These are phyloP conservation scores for Drosophila navojoa DNA, from an alignment of 1,140 invertebrate species.

Conservation along the genomic window DNA sequence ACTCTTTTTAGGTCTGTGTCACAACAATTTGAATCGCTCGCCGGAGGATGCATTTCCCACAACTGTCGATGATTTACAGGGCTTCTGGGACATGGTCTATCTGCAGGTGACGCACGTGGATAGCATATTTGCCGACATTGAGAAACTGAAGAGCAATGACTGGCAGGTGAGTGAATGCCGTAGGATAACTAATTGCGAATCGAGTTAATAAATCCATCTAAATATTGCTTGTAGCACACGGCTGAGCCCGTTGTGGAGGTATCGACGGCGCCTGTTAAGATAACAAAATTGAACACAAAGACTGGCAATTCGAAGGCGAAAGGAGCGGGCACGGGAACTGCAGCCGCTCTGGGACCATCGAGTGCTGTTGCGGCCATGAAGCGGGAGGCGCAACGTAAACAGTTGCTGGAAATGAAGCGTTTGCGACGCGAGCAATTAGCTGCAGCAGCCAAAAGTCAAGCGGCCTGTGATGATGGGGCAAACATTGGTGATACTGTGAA, in stretches of 20 bases:
- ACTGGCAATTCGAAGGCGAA: constrained; percentile 53
- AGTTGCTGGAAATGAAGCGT: constrained; percentile 91
- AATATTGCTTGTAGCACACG: constrained; percentile 19
- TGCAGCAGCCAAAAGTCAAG: constrained; percentile 73
- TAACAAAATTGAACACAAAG: constrained; percentile 49
- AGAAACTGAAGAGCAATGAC: constrained; percentile 87
- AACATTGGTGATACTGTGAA: constrained; percentile 40
- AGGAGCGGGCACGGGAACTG: background rate
- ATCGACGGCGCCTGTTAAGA: constrained; percentile 15
- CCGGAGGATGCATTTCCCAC: constrained; percentile 93
- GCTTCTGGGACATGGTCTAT: constrained; percentile 98
- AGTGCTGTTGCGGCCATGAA: constrained; percentile 85
- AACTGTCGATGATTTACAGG: constrained; percentile 93
- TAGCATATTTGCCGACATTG: constrained; percentile 91
- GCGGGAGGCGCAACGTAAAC: constrained; percentile 91
- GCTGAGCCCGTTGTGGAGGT: constrained; percentile 8
- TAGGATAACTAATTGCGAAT: background rate
- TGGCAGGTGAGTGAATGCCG: constrained; percentile 85
- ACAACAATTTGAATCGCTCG: constrained; percentile 87
- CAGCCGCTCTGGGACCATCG: constrained; percentile 50
- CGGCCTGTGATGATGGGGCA: constrained; percentile 36
- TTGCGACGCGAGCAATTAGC: constrained; percentile 86
- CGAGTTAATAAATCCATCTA: background rate
- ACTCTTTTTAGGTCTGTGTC: constrained; percentile 85
- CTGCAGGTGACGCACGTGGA: constrained; percentile 93